Base-by-base conservation (phyloP, 2,113 vertebrate species). In the Accipiter cooperii region DNA sequence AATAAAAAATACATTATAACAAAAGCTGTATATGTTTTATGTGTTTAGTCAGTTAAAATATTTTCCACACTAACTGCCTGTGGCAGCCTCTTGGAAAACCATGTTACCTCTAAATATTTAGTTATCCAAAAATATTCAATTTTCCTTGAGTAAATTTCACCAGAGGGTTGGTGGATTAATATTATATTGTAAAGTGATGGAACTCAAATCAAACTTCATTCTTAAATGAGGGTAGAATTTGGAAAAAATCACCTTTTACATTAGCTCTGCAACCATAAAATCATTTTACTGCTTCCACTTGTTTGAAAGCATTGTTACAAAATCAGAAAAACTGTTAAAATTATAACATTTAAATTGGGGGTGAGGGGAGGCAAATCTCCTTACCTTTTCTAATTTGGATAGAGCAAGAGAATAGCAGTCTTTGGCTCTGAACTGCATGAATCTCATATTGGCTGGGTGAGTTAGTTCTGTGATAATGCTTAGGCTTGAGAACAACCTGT, bases 371-470 rank as follows among this genome's bases (percentile, higher is more conserved):
- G n/a, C 10, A 63, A 63, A 71, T 65, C 28, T 65, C 57, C 98
- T 98, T 97, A 99, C 99, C 99, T 99, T 99, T 97, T 99, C 99
- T 87, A 99, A 96, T 96, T 99, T 99, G 95, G 99, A 99, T 31
- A 99, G 98, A 57, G 99, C 99, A 81, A 99, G 98, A 17, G 99
- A 99, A 96, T 99, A 99, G 98, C 99, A 99, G 97, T 99, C 99
- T 97, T 99, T 99, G 94, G 99, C 99, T 96, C 99, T 98, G 98
- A 99, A 99, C 94, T 99, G 99, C 99, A 99, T 99, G 98, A 99
- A 99, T 96, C 99, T 98, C 99, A 99, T 99, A 96, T 99, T 99
- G 95, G 99, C 99, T 34, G 99, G 99, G 84, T 99, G 99, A 11
- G 99, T 99, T 89, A 99, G 98, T 87, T 99, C 99, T 10, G 99